Conservation (phyloP, 2,888 invertebrate genomes). For the Drosophila incognita region DNA sequence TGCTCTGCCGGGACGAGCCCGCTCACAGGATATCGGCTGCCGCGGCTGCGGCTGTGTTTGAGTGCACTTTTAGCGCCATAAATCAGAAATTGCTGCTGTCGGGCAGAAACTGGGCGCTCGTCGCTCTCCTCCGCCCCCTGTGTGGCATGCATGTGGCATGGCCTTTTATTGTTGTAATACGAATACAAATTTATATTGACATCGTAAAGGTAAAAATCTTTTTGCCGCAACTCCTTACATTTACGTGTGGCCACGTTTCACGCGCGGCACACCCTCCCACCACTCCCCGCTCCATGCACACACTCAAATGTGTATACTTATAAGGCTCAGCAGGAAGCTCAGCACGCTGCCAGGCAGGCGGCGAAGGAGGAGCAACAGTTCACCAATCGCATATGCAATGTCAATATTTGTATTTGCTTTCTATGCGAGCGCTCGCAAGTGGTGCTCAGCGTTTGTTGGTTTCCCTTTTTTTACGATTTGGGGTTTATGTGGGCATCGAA, state of each 20-base stretch:
- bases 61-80: conserved; percentile 80
- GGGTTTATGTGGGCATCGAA: conserved; percentile 61
- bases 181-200: conserved; percentile 82
- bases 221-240: conserved; percentile 61
- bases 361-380: conserved; percentile 17
- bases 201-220: conserved; percentile 81
- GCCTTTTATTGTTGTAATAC: conserved; percentile 79
- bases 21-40: conserved; percentile 24
- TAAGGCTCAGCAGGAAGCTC: conserved; percentile 48
- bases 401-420: conserved; percentile 78
- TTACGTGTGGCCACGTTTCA: conserved; percentile 44
- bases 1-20: conserved; percentile 49
- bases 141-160: conserved; percentile 14
- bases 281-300: not conserved
- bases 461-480: conserved; percentile 67
- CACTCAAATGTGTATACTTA: conserved; percentile 16
- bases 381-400: conserved; percentile 79
- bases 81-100: conserved; percentile 73
- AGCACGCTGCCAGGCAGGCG: not conserved
- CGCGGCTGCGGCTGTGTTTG: conserved; percentile 54
- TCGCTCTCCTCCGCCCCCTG: not conserved
- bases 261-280: conserved; percentile 3
- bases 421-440: conserved; percentile 64
- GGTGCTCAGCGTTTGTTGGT: conserved; percentile 51
- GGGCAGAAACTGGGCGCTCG: conserved; percentile 17